These are phyloP conservation scores for Eubucco bourcierii DNA, from an alignment of 2,113 vertebrate species.

Conservation along the genomic window DNA sequence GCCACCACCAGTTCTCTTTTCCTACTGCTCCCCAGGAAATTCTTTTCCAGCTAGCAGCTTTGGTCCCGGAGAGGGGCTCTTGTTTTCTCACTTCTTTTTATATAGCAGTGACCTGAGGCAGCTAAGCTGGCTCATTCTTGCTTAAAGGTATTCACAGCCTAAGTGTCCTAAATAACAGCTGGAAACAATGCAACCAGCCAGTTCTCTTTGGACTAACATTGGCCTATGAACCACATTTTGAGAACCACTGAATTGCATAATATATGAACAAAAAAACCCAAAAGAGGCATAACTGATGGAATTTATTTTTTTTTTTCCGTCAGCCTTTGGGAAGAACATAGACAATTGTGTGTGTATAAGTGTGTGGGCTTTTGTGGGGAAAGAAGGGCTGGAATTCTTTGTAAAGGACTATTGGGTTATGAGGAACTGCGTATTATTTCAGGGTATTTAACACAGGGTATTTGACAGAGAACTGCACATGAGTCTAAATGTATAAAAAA, in stretches of 20 bases:
- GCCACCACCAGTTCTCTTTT: conserved; percentile 52
- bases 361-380: conserved; percentile 1
- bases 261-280: conserved; percentile 56
- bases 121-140: conserved; percentile 60
- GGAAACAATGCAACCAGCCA: conserved; percentile 68
- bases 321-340: conserved; percentile 15
- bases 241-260: conserved; percentile 65
- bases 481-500: background rate
- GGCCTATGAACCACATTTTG: conserved; percentile 60
- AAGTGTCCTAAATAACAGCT: conserved; percentile 70
- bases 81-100: conserved; percentile 66
- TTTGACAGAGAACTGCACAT: background rate
- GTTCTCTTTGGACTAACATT: conserved; percentile 55
- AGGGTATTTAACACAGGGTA: background rate
- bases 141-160: conserved; percentile 68
- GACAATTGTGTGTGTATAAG: conserved; percentile 12
- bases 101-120: conserved; percentile 60
- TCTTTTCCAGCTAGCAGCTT: conserved; percentile 61
- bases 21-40: conserved; percentile 60
- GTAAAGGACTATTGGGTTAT: background rate
- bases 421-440: conserved; percentile 1
- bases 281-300: conserved; percentile 58
- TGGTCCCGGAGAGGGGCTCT: conserved; percentile 65
- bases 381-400: background rate
- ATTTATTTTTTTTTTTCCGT: background rate